Base-by-base conservation (phyloP, 1,140 invertebrate species). In the Heliconius congener region DNA sequence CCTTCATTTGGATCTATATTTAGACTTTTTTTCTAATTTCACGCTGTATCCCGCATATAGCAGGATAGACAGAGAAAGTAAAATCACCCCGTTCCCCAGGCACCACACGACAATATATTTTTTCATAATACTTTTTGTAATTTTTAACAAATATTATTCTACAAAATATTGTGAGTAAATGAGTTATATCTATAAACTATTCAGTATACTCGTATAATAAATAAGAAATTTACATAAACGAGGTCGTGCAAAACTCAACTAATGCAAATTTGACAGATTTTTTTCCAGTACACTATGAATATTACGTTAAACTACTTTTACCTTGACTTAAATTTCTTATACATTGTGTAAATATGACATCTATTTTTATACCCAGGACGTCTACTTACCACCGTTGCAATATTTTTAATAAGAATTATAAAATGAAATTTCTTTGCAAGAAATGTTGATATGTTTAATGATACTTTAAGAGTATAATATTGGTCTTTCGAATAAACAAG, bases 251-350 rank as follows among this genome's bases (percentile, higher is more conserved):
- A 66, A 66, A 66, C 60, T 66, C 4, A 30, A 66, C 60, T 30
- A 23, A 66, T 27, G 60, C 60, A 66, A 66, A 66, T 66, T 66
- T 66, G 23, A 11, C 23, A 4, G 23, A 66, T 27, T 66, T 66
- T 23, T 66, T 66, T 66, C 60, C 60, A 66, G 23, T 27, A 66
- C 60, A 66, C 23, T 66, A 57, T 23, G 60, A 27, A 66, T 66
- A 66, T 66, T 27, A 66, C 27, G 60, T 66, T 30, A 66, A 27
- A 66, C 23, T 30, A 66, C 23, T 66, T 23, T 66, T 13, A 66
- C 60, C 60, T 66, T 66, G 60, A 27, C 23, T 66, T 66, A 66
- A 57, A 23, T 57, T 57, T 57, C 8, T 57, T 66, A 66, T 27
- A 66, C 11, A 66, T 66, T 30, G 8, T n/a, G 8, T 66, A 66